These are phyloP conservation scores for Cheilosia variabilis DNA, from an alignment of 2,888 invertebrate genomes.

Conservation along the genomic window DNA sequence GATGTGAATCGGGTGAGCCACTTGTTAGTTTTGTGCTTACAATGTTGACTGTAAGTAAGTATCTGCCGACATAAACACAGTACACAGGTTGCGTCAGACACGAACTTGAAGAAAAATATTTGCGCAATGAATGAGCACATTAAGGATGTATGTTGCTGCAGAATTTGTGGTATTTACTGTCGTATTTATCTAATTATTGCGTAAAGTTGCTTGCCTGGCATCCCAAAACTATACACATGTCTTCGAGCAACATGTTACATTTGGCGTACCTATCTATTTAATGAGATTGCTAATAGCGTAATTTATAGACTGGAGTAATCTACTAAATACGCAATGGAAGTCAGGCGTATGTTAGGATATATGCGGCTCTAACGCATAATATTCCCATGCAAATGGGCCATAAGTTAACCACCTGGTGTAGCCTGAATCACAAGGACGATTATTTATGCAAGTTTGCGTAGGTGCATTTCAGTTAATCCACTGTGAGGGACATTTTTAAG, in stretches of 20 bases:
- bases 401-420: no score
- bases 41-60: conserved; percentile 3
- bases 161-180: conserved; percentile 18
- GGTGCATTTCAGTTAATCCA: no score
- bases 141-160: conserved; percentile 17
- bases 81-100: neutral
- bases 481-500: no score
- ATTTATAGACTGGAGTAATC: neutral
- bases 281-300: conserved; percentile 11
- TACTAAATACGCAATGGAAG: neutral
- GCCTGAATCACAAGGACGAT: no score
- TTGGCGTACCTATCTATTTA: neutral
- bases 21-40: neutral
- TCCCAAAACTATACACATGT: conserved; percentile 1
- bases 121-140: neutral
- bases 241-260: neutral
- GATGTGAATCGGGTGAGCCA: neutral
- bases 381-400: no score
- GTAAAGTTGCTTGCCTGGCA: neutral
- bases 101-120: neutral
- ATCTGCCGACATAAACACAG: neutral
- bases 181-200: conserved; percentile 34
- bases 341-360: neutral
- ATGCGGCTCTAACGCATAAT: no score
- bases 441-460: no score